A percentile compares a stretch with the other conserved stretches of the same genome.
Conservation (phyloP, 92 coral and sea anemone genomes). For the Parazoanthus atlanticus region DNA sequence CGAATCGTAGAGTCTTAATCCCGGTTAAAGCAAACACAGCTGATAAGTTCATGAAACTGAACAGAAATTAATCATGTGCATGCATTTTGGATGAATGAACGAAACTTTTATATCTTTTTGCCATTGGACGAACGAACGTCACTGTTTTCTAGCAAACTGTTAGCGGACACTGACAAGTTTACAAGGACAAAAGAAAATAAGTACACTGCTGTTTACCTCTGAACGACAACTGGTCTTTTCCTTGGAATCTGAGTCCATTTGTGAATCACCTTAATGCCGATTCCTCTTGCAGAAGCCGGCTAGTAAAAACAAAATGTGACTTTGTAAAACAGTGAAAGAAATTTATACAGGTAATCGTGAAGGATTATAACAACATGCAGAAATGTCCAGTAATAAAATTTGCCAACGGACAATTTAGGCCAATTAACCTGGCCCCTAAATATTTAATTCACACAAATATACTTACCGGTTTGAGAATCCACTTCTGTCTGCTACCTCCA, state of each 20-base stretch:
- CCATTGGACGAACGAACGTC: too few relatives aligned
- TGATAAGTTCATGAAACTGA: too few relatives aligned
- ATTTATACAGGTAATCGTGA: not conserved
- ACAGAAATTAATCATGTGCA: too few relatives aligned
- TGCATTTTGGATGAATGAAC: too few relatives aligned
- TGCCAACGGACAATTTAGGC: not conserved
- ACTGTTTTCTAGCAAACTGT: not conserved
- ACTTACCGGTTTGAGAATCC: constrained; percentile 98
- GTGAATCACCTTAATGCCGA: constrained; percentile 93
- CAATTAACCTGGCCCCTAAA: not conserved
- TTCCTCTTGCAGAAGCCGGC: constrained; percentile 99
- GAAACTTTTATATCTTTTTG: too few relatives aligned
- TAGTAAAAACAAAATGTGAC: constrained; percentile 21
- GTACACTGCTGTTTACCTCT: constrained; percentile 58
- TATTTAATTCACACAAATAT: not conserved
- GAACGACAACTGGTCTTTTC: constrained; percentile 94
- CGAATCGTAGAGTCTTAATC: too few relatives aligned
- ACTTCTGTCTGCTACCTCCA: constrained; percentile 90
- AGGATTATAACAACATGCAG: not conserved
- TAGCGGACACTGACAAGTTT: not conserved
- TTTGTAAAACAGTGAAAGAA: not conserved
- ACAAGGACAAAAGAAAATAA: not conserved
- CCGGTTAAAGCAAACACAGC: too few relatives aligned
- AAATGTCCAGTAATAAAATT: too few relatives aligned
- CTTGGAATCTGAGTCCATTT: constrained; percentile 98